Evolutionary conservation across 2,113 vertebrate genomes (phyloP), one percentile per base, ranked within the genome.

Genomic region (Macquaria ambigua): DNA sequence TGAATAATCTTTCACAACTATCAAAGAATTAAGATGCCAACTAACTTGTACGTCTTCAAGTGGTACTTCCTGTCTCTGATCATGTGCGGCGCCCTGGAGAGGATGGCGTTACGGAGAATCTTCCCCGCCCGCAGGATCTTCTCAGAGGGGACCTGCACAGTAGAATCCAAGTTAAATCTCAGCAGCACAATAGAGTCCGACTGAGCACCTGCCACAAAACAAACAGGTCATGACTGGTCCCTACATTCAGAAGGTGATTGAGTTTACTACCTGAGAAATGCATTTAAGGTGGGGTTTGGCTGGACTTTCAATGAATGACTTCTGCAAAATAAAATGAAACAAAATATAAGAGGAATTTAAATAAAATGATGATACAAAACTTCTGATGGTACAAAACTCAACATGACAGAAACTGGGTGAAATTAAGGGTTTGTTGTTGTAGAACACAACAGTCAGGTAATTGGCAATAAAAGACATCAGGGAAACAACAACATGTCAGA

Each of bases 31-130:
- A n/a, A 72, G 21, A 28, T n/a, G 28, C 23, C n/a, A 62, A 61
- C 89, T 81, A 87, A 99, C 98, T 97, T 98, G 95, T 98, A 99
- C 0, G 97, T 99, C 93, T 98, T 99, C 74, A 99, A 95, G 92
- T 99, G 98, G 82, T 98, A 99, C 93, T 99, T 99, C 86, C 98
- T 97, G 93, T 99, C 98, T 94, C 98, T 96, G 93, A 99, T 99
- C 97, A 99, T 98, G 93, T 99, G 98, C 90, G 98, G 97, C 8
- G 97, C 96, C 89, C 96, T 93, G 84, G 96, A 97, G 62, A 99
- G 96, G 88, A 99, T 97, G 74, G 95, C 94, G 7, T 96, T 97
- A 67, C 97, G 96, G 79, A 99, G 96, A 89, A 98, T 96, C 92
- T 97, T 98, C 84, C 97, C 97, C 50, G 97, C 97, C 69, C 91